Percentiles rank a stretch among this genome's conserved stretches.
Conservation (phyloP, 2,797 vertebrate genomes). For the Varecia variegata region DNA sequence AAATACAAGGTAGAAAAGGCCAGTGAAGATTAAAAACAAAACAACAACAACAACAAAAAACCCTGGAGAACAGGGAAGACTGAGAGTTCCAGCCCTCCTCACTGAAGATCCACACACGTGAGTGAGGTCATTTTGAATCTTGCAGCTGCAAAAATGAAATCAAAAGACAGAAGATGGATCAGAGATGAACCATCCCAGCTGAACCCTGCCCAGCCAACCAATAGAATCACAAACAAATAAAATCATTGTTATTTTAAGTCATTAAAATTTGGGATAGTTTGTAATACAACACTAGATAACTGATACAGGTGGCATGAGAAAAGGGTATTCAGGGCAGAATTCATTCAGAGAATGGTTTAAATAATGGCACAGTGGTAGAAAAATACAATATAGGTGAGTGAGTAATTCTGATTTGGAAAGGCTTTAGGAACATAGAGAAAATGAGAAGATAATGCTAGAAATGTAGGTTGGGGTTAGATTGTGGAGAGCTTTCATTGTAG, state of each 20-base stretch:
- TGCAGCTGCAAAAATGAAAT: neutral
- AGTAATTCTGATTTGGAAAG: neutral
- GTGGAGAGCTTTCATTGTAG: neutral
- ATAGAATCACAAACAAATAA: neutral
- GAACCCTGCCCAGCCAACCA: neutral
- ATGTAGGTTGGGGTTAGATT: neutral
- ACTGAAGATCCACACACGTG: rapidly evolving
- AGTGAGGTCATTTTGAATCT: neutral
- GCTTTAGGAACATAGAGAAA: neutral
- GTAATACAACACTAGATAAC: neutral
- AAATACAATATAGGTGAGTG: neutral
- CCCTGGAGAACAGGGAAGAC: neutral
- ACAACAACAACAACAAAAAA: neutral
- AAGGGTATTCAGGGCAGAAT: neutral
- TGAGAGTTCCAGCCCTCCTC: neutral
- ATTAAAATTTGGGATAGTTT: neutral
- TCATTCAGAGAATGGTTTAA: neutral
- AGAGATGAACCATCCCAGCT: neutral
- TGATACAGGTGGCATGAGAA: neutral
- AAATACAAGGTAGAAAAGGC: neutral
- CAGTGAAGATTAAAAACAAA: neutral
- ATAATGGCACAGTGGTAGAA: neutral
- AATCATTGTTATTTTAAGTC: neutral
- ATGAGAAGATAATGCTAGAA: neutral
- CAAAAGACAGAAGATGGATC: neutral